Percentiles rank a stretch among this genome's conserved stretches.
Conservation (phyloP, 2,888 invertebrate genomes). For the Drosophila tanythrix region DNA sequence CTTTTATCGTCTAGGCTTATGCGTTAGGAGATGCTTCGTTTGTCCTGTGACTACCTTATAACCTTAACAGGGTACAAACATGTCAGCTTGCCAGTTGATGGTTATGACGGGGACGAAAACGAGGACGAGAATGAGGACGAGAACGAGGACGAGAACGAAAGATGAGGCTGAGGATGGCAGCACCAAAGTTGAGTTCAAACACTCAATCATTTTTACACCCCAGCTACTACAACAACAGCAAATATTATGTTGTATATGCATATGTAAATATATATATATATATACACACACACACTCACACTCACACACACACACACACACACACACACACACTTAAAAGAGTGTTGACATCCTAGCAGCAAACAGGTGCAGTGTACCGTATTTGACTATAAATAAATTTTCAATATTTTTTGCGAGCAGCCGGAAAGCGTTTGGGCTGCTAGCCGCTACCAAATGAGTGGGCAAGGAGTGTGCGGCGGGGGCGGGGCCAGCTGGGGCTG, state of each 20-base stretch:
- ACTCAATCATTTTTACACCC: slow-evolving; percentile 76
- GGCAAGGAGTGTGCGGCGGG: neutral
- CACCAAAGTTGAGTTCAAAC: slow-evolving; percentile 72
- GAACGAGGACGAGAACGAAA: neutral
- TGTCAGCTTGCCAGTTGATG: slow-evolving; percentile 1
- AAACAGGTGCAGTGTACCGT: slow-evolving; percentile 72
- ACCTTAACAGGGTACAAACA: slow-evolving; percentile 19
- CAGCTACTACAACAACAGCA: slow-evolving; percentile 47
- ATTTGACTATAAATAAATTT: slow-evolving; percentile 74
- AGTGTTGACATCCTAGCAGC: slow-evolving; percentile 51
- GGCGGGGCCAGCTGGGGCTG: neutral
- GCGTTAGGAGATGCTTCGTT: neutral
- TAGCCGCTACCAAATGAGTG: neutral
- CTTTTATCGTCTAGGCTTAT: neutral
- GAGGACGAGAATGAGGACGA: neutral
- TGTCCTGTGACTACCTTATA: neutral
- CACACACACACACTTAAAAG: slow-evolving; percentile 13
- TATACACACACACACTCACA: slow-evolving; percentile 6
- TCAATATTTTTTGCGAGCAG: slow-evolving; percentile 61
- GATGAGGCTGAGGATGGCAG: slow-evolving; percentile 12
- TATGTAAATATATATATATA: slow-evolving; percentile 12
- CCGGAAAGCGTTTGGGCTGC: slow-evolving; percentile 37
- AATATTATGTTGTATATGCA: slow-evolving; percentile 35
- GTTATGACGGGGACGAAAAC: neutral
- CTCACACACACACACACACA: slow-evolving; percentile 5